These are phyloP conservation scores for Nesogale talazaci DNA, from an alignment of 2,113 vertebrate genomes.

Conservation along the genomic window DNA sequence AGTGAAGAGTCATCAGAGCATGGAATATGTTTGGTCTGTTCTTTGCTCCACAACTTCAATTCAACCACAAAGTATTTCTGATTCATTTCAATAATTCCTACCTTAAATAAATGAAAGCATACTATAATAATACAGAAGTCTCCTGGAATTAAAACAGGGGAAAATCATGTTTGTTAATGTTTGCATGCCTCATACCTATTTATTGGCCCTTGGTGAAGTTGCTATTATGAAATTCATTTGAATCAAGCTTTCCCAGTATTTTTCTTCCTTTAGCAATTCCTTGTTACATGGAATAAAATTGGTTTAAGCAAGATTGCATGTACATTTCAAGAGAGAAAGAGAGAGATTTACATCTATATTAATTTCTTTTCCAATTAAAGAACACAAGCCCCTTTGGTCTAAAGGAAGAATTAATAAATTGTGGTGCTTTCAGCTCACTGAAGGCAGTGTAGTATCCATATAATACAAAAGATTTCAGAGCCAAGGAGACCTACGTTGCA, in stretches of 20 bases:
- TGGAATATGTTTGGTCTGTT: background rate
- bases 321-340: background rate
- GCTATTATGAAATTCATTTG: background rate
- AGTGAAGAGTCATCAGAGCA: background rate
- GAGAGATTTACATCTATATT: background rate
- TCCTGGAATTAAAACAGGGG: background rate
- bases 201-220: constrained; percentile 12
- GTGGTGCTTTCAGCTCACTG: background rate
- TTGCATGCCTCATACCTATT: background rate
- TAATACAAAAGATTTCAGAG: background rate
- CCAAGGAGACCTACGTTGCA: background rate
- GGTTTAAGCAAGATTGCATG: background rate
- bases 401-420: background rate
- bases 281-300: background rate
- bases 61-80: background rate
- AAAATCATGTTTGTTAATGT: constrained; percentile 9
- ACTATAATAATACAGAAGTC: constrained; percentile 19
- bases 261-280: background rate
- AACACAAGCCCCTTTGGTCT: background rate
- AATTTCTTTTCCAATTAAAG: background rate
- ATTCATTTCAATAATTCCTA: background rate
- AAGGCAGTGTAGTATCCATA: background rate
- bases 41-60: background rate
- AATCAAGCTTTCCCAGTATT: background rate
- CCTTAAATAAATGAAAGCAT: background rate